Percentiles rank a stretch among this genome's conserved stretches.
These are phyloP conservation scores for Drosophila demipolita DNA, from an alignment of 2,888 invertebrate genomes.

Conservation along the genomic window DNA sequence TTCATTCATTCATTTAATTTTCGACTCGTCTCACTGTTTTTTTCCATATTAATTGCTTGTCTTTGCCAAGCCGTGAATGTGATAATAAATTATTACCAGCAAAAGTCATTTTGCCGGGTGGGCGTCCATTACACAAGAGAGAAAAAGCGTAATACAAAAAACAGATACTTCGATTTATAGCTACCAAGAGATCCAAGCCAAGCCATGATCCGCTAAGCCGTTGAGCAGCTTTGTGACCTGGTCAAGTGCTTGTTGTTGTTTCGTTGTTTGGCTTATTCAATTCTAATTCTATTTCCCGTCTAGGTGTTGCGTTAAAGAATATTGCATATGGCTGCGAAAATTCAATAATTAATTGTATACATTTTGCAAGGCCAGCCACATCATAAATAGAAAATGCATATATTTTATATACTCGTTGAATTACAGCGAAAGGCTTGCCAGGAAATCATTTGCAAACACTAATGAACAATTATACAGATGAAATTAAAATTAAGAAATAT, in stretches of 20 bases:
- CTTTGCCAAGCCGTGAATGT: conserved; percentile 70
- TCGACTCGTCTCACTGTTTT: conserved; percentile 9
- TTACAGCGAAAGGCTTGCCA: background rate
- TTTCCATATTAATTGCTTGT: conserved; percentile 70
- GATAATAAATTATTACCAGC: conserved; percentile 80
- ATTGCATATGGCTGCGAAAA: conserved; percentile 16
- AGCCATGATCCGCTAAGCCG: conserved; percentile 15
- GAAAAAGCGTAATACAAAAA: conserved; percentile 10
- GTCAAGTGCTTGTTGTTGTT: conserved; percentile 38
- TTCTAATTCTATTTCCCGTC: conserved; percentile 47
- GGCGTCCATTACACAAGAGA: conserved; percentile 59
- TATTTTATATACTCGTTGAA: background rate
- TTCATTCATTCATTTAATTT: conserved; percentile 79
- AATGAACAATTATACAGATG: background rate
- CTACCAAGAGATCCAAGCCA: conserved; percentile 18
- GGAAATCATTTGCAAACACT: background rate
- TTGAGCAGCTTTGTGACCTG: conserved; percentile 33
- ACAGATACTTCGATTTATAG: conserved; percentile 49
- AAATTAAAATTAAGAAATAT: background rate
- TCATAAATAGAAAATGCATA: conserved; percentile 30
- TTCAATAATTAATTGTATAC: background rate
- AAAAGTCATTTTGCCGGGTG: conserved; percentile 61
- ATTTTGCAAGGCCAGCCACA: conserved; percentile 20
- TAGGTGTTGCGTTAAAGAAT: conserved; percentile 8
- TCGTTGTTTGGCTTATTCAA: conserved; percentile 11